phyloP scores from a whole-genome alignment of 2,888 invertebrate genomes.

The Pecten maximus region DNA sequence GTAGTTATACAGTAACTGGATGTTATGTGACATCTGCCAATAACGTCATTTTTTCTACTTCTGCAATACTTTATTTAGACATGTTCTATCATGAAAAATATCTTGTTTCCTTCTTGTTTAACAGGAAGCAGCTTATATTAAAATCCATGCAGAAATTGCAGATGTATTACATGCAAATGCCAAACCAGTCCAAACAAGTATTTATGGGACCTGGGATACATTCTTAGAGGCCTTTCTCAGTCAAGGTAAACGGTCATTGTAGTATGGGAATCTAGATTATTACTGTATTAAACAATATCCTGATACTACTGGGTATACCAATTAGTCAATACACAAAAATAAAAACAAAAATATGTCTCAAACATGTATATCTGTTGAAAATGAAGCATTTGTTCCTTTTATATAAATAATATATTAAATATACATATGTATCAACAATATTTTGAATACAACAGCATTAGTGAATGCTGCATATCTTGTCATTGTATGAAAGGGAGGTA shows the following conservation, averaged over 20 bases:
- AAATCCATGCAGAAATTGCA: conserved; percentile 80
- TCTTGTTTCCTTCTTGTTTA: conserved; percentile 37
- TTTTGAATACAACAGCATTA: too few species aligned
- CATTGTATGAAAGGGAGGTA: too few species aligned
- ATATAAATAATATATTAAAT: too few species aligned
- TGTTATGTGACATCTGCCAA: background rate
- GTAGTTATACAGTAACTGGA: too few species aligned
- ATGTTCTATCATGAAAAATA: background rate
- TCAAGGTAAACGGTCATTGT: conserved; percentile 74
- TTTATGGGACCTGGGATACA: conserved; percentile 78
- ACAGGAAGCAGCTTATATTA: conserved; percentile 81
- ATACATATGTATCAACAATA: too few species aligned
- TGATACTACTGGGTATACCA: background rate
- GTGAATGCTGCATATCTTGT: too few species aligned
- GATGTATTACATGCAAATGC: conserved; percentile 75
- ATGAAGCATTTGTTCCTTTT: too few species aligned
- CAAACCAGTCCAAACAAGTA: conserved; percentile 72
- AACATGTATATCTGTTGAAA: too few species aligned
- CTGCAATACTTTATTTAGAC: too few species aligned
- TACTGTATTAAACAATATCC: background rate
- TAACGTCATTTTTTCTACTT: background rate
- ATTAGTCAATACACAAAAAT: background rate
- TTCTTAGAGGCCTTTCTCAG: conserved; percentile 78
- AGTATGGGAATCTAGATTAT: background rate
- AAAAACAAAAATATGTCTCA: too few species aligned